Evolutionary conservation across 2,113 vertebrate genomes (phyloP).

Genomic region (Syngnathoides biaculeatus): DNA sequence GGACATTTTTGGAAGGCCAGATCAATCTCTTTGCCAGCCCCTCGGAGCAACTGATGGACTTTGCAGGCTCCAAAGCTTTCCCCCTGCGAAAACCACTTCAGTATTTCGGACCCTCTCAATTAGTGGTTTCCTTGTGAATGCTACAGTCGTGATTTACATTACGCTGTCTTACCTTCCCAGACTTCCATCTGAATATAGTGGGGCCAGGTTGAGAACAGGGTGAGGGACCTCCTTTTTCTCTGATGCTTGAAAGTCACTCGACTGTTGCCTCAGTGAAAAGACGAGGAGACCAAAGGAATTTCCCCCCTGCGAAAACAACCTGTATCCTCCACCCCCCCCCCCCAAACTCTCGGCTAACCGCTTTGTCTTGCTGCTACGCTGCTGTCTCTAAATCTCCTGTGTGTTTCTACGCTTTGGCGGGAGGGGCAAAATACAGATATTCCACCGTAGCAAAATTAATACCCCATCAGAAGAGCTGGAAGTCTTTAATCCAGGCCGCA

Average conservation of each 20-base stretch:
- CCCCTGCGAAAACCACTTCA: conserved; percentile 32
- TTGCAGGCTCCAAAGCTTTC: conserved; percentile 28
- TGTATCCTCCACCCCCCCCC: conserved; percentile 56
- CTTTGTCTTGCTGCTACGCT: conserved; percentile 12
- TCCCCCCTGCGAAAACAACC: conserved; percentile 61
- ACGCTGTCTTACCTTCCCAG: conserved; percentile 19
- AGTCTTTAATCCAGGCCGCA: not conserved
- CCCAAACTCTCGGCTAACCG: conserved; percentile 13
- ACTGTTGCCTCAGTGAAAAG: conserved; percentile 73
- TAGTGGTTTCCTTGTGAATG: conserved; percentile 47
- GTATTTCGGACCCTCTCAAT: conserved; percentile 35
- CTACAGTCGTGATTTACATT: conserved; percentile 52
- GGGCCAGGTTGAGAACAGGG: conserved; percentile 30
- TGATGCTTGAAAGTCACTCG: conserved; percentile 63
- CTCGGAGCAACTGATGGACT: conserved; percentile 30
- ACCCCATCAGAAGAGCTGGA: not conserved
- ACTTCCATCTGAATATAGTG: conserved; percentile 5
- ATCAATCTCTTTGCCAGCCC: conserved; percentile 15
- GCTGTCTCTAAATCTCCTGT: conserved; percentile 46
- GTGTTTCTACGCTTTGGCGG: conserved; percentile 52
- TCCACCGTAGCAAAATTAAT: conserved; percentile 15
- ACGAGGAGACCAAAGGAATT: conserved; percentile 66
- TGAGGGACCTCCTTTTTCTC: conserved; percentile 47
- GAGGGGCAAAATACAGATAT: conserved; percentile 29
- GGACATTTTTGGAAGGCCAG: conserved; percentile 18